Base-by-base conservation (phyloP, 1,140 invertebrate genomes). In the Acromyrmex charruanus region DNA sequence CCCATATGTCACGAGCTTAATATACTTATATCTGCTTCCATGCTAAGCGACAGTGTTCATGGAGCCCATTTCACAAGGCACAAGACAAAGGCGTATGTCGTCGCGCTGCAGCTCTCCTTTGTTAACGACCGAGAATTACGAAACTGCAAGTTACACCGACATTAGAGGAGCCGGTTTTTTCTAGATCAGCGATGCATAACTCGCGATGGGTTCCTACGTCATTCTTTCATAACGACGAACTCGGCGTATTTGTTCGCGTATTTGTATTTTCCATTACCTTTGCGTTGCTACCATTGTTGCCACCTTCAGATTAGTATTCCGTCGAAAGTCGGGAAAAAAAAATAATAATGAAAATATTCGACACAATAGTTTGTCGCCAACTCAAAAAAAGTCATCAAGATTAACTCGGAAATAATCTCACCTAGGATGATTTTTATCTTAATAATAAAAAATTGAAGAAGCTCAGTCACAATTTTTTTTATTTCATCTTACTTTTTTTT, bases 51-150 rank as follows among this genome's bases (percentile, higher is more conserved):
- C 21, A 58, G 21, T 18, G 14, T n/a, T 25, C 51, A 31, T 58
- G 66, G 58, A 55, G 51, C 72, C 49, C 51, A 39, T 89, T 88
- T 89, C 87, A 79, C 72, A 88, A 89, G 87, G 72, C 72, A 25
- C 69, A 44, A 65, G 25, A 25, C 53, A 63, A 65, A 65, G 61
- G 53, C 53, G 59, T 84, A 51, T 53, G 68, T 85, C 68, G 59
- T 72, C 87, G 72, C 49, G 51, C 69, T 65, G 72, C 53, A 28
- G 87, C 39, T 77, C 82, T 85, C 66, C 85, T 87, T 87, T 87
- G 87, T 89, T 85, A 55, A 68, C 72, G 35, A 31, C 49, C 35
- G 21, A 55, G 55, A 55, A 77, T 89, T 88, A 72, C 79, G 80
- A 89, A 85, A 89, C 21, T 53, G n/a, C 21, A 12, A 61, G 65